A percentile compares a stretch with the other conserved stretches of the same genome.
phyloP scores from a whole-genome alignment of 2,113 vertebrate species.

The Sturnus vulgaris region DNA sequence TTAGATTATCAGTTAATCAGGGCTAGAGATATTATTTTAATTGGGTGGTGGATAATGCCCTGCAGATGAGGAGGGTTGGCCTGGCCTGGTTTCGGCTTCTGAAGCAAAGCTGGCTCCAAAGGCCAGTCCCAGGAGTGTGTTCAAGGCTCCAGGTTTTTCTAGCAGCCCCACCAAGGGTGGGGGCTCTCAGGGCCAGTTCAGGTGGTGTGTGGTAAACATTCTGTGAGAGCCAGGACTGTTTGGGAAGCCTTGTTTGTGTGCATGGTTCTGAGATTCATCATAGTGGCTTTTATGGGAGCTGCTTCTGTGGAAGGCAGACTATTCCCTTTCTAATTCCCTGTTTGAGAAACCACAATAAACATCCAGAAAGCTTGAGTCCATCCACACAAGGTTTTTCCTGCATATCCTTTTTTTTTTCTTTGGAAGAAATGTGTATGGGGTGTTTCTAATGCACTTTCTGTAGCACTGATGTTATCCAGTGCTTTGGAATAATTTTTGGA shows the following conservation, averaged over 20 bases:
- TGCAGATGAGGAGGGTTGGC: neutral
- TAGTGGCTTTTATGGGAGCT: neutral
- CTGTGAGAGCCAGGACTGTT: neutral
- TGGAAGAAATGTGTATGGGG: neutral
- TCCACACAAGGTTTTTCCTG: neutral
- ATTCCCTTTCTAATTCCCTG: neutral
- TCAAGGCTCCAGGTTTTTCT: neutral
- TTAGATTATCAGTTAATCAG: neutral
- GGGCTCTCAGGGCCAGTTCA: fast-evolving
- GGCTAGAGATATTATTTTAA: neutral
- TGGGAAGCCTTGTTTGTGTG: neutral
- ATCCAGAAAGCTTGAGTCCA: neutral
- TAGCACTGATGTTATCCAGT: neutral
- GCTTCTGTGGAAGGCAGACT: neutral
- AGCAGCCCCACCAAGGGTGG: neutral
- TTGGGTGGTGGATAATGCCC: neutral
- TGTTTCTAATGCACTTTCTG: neutral
- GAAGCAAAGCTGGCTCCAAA: neutral
- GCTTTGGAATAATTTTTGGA: neutral
- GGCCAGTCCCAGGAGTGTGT: neutral
- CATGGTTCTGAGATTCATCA: neutral
- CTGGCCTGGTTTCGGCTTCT: neutral
- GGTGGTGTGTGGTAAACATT: neutral
- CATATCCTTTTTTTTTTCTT: neutral
- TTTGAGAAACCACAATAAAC: neutral